Evolutionary conservation across 2,797 vertebrate genomes (phyloP).

Genomic region (Sebastes hopkinsi): DNA sequence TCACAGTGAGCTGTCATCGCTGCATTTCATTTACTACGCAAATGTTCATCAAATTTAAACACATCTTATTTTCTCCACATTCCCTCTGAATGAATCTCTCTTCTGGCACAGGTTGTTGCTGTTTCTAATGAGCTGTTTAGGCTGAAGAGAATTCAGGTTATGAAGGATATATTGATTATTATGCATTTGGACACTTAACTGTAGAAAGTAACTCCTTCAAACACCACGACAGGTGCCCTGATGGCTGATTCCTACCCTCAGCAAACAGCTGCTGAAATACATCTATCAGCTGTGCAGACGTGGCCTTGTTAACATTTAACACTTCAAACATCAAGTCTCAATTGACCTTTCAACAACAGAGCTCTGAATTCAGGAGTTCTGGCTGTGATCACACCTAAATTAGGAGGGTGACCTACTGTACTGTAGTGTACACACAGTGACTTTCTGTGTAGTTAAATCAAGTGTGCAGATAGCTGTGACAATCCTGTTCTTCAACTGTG

Average conservation of each 20-base stretch:
- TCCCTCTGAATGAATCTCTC: background rate
- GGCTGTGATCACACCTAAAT: too few species aligned
- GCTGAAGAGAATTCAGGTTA: background rate
- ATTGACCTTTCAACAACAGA: background rate
- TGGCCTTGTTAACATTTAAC: too few species aligned
- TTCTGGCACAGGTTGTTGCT: background rate
- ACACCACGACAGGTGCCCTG: background rate
- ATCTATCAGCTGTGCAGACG: too few species aligned
- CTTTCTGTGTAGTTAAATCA: background rate
- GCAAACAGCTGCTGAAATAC: too few species aligned
- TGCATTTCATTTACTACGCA: slow-evolving; percentile 20
- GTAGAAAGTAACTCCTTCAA: background rate
- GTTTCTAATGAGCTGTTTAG: background rate
- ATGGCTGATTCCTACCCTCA: too few species aligned
- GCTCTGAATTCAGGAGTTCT: background rate
- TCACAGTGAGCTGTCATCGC: slow-evolving; percentile 22
- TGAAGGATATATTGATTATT: background rate
- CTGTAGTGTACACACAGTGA: background rate
- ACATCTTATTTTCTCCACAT: background rate
- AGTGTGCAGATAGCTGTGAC: too few species aligned
- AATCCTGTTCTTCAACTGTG: background rate
- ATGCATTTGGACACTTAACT: too few species aligned
- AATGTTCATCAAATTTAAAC: slow-evolving; percentile 23
- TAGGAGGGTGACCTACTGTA: too few species aligned
- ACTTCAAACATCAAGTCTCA: too few species aligned